Evolutionary conservation across 2,113 vertebrate species (phyloP).

Genomic region (Colinus virginianus): DNA sequence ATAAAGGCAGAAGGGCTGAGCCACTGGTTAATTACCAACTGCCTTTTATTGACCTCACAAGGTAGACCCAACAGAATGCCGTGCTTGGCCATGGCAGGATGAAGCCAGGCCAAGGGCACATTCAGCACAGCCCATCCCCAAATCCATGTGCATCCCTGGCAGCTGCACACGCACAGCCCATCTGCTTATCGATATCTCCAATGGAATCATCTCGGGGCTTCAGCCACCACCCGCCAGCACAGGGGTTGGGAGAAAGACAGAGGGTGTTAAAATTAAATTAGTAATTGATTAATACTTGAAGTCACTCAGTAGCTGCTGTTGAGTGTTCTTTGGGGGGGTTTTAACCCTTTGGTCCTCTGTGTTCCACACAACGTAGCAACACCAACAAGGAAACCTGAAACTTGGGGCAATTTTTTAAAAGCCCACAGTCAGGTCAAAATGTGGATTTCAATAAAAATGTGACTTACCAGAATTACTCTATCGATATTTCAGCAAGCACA

Average conservation of each 20-base stretch:
- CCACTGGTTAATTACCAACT: not conserved
- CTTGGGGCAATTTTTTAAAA: not conserved
- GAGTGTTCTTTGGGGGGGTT: not conserved
- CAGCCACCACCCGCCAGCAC: not conserved
- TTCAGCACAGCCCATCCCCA: not conserved
- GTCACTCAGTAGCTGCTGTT: not conserved
- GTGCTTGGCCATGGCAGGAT: not conserved
- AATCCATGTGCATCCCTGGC: not conserved
- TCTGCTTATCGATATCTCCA: conserved; percentile 45
- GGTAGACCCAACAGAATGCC: not conserved
- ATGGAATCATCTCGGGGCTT: not conserved
- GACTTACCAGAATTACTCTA: not conserved
- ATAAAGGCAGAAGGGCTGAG: not conserved
- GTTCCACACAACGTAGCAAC: not conserved
- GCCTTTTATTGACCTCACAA: not conserved
- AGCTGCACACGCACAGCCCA: not conserved
- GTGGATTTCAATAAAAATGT: not conserved
- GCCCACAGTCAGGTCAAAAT: not conserved
- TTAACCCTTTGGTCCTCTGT: not conserved
- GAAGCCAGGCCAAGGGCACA: not conserved
- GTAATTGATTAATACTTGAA: conserved; percentile 43
- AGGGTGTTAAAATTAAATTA: conserved; percentile 50
- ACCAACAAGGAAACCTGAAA: not conserved
- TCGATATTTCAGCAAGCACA: not conserved
- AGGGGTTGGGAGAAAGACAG: not conserved